Conservation (phyloP, 2,797 vertebrate species). For the Neostethus bicornis region DNA sequence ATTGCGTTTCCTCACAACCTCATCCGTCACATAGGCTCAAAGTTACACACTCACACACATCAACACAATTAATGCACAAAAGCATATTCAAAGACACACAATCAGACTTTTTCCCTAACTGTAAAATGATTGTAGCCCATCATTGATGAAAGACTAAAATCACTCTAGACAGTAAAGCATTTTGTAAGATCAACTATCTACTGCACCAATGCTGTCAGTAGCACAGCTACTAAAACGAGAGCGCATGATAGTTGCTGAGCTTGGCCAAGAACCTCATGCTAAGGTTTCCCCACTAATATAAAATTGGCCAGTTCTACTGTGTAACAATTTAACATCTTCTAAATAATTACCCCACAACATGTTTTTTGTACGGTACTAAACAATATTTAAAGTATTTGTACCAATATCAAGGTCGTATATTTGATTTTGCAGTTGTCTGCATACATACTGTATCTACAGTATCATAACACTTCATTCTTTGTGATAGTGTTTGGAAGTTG, state of each 20-base stretch:
- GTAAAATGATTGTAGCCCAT: conserved; percentile 23
- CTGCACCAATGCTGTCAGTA: conserved; percentile 9
- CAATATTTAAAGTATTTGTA: too few species aligned
- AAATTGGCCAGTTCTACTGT: too few species aligned
- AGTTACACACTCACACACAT: conserved; percentile 9
- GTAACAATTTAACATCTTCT: too few species aligned
- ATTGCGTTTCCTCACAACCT: conserved; percentile 70
- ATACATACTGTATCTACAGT: too few species aligned
- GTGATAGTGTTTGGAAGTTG: too few species aligned
- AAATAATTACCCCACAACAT: too few species aligned
- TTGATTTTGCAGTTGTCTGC: too few species aligned
- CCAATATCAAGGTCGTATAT: too few species aligned
- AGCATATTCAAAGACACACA: conserved; percentile 5
- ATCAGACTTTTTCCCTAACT: conserved; percentile 8
- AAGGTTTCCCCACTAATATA: too few species aligned
- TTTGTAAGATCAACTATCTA: conserved; percentile 18
- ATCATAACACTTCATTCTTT: too few species aligned
- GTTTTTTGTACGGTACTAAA: too few species aligned
- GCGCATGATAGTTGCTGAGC: background rate
- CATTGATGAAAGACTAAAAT: conserved; percentile 37
- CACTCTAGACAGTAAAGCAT: conserved; percentile 28
- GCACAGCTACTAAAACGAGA: conserved; percentile 2
- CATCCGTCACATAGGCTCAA: conserved; percentile 55
- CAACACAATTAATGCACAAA: background rate
- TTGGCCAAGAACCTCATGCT: background rate